Base-by-base conservation (phyloP, 2,797 vertebrate species). In the Periparus ater region DNA sequence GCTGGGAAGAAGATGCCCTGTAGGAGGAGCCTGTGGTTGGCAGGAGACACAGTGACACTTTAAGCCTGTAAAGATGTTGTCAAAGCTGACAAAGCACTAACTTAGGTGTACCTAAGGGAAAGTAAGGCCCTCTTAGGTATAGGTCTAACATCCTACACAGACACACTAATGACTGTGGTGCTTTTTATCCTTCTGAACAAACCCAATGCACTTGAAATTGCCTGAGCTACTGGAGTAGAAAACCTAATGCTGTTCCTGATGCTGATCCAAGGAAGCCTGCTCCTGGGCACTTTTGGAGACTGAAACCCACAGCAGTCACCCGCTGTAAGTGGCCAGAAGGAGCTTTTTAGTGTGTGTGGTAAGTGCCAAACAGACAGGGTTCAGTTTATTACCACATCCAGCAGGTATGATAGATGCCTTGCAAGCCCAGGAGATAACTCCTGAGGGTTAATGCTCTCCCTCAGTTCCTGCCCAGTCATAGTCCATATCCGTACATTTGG, bases 271-370 rank as follows among this genome's bases (percentile, higher is more conserved):
- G 16, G 22, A 2, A 81, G 2, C 47, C 42, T 65, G 65, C 11
- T 88, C 22, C 38, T 77, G 0, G 47, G 30, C 17, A 7, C 42
- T 42, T 77, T 66, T 14, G 9, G 57, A 86, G 68, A 34, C 53
- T 32, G 47, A 84, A 86, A 62, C 29, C n/a, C 70, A 60, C 26
- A 58, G 70, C 51, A 80, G 38, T 34, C 45, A 34, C 38, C 2
- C 0, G 0, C 61, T 83, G 50, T 12, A 51, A 34, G 42, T 6
- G 29, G 47, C 42, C 65, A 66, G 51, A 70, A 51, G 50, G 54
- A 92, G 20, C 3, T 85, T 68, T 93, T 74, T 36, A 53, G 17
- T 61, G 14, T 0, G 0, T 1, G 1, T 1, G 3, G 15, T 40
- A 25, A 10, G 17, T 77, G 27, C 54, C 51, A 72, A 12, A 74